Evolutionary conservation across 1,140 invertebrate species (phyloP).

Genomic region (Ceratina australensis): DNA sequence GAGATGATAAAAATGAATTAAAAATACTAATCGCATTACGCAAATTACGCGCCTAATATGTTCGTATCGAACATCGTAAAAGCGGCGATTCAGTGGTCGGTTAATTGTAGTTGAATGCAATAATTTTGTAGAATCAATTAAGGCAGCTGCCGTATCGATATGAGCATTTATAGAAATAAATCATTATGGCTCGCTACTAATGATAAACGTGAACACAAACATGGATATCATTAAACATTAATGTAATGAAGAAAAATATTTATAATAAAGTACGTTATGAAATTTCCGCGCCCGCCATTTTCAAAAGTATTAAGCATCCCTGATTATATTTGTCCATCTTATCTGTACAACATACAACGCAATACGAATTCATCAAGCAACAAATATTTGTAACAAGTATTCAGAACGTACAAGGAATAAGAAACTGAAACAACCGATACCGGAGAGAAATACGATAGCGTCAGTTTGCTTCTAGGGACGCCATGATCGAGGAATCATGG

Average conservation of each 20-base stretch:
- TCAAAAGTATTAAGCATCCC: constrained; percentile 47
- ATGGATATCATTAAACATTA: not conserved
- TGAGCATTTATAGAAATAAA: not conserved
- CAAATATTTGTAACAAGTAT: not conserved
- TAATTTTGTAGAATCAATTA: constrained; percentile 12
- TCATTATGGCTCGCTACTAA: not conserved
- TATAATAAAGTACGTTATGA: constrained; percentile 23
- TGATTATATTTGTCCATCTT: not conserved
- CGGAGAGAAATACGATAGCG: not conserved
- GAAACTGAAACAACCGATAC: not conserved
- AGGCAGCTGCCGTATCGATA: not conserved
- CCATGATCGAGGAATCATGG: constrained; percentile 55
- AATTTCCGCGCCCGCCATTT: constrained; percentile 66
- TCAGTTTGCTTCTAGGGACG: constrained; percentile 26
- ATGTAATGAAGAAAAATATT: not conserved
- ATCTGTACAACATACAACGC: not conserved
- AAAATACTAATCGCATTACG: not conserved
- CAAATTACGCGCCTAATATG: constrained; percentile 11
- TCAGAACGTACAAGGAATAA: not conserved
- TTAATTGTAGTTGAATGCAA: constrained; percentile 7
- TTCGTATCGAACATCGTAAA: constrained; percentile 4
- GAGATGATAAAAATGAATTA: not conserved
- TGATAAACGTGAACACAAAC: not conserved
- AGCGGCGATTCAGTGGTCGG: not conserved
- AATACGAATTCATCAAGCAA: not conserved